These are phyloP conservation scores for Corbicula japonica DNA, from an alignment of 2,888 invertebrate species.

Conservation along the genomic window DNA sequence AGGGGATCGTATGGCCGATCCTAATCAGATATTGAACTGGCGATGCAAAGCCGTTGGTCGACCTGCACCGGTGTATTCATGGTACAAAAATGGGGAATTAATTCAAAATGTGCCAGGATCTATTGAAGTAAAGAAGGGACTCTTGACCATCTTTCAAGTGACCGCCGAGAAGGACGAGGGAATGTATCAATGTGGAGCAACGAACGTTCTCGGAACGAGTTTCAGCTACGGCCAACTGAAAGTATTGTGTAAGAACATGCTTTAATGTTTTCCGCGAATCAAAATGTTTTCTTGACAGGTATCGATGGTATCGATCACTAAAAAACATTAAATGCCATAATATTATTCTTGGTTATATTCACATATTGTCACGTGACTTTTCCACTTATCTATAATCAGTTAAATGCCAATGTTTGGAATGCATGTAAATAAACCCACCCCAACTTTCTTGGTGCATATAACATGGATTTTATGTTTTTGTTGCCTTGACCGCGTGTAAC, in stretches of 20 bases:
- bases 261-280: no score
- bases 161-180: constrained; percentile 91
- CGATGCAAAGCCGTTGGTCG: constrained; percentile 80
- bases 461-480: no score
- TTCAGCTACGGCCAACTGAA: constrained; percentile 96
- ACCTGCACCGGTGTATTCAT: constrained; percentile 73
- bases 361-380: no score
- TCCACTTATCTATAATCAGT: no score
- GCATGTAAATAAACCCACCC: no score
- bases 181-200: constrained; percentile 97
- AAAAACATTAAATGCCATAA: no score
- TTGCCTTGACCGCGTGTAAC: no score
- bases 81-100: constrained; percentile 79
- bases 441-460: no score
- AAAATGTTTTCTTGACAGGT: no score
- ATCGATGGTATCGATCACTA: no score
- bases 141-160: constrained; percentile 72
- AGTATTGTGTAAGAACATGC: constrained; percentile 90
- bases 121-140: constrained; percentile 66
- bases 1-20: constrained; percentile 79
- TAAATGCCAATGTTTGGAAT: no score
- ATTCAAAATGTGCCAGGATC: constrained; percentile 51
- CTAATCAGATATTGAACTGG: constrained; percentile 77
- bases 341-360: no score
- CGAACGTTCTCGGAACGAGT: constrained; percentile 93